Evolutionary conservation across 2,888 invertebrate genomes (phyloP), one percentile per base, ranked within the genome.

Genomic region (Portevinia maculata): DNA sequence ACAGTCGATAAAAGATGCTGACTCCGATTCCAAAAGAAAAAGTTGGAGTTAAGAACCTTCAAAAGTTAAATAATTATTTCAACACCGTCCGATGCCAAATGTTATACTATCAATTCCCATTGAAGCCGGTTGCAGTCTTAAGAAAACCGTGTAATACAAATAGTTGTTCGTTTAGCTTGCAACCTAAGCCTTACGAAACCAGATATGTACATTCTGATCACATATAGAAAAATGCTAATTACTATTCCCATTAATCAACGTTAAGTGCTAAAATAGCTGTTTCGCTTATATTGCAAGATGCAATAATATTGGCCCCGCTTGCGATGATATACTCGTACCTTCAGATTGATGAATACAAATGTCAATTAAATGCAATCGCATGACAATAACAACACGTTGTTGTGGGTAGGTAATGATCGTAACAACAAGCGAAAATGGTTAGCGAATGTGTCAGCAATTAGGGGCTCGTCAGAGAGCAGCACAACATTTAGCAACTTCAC

Each of bases 301-400:
- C 13, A 28, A n/a, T 17, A 17, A 11, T 55, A 7, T 24, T 57
- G 11, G 28, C 9, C 6, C 24, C 53, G 21, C 3, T 52, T 37
- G 15, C 39, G 15, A 13, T 15, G 15, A 6, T 2, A 13, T 28
- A 11, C n/a, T 30, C 17, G 21, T 17, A 3, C 8, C 39, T 15
- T 48, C n/a, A 8, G 19, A 50, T 1, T 8, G 13, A 9, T 13
- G n/a, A 3, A 37, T n/a, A 53, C 13, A 39, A n/a, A 53, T 37
- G 55, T 46, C 19, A 70, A 59, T 70, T 46, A 37, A 28, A 28
- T 69, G 48, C 57, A 69, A 57, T 57, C 57, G 37, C 11, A 28
- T 9, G 37, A n/a, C 8, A 13, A 13, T 37, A 57, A 37, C 34
- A 48, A n/a, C 13, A 8, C 41, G 21, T 44, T 46, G 19, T 28